A percentile compares a stretch with the other conserved stretches of the same genome.
These are phyloP conservation scores for Xanthorhoe designata DNA, from an alignment of 2,888 invertebrate species.

Conservation along the genomic window DNA sequence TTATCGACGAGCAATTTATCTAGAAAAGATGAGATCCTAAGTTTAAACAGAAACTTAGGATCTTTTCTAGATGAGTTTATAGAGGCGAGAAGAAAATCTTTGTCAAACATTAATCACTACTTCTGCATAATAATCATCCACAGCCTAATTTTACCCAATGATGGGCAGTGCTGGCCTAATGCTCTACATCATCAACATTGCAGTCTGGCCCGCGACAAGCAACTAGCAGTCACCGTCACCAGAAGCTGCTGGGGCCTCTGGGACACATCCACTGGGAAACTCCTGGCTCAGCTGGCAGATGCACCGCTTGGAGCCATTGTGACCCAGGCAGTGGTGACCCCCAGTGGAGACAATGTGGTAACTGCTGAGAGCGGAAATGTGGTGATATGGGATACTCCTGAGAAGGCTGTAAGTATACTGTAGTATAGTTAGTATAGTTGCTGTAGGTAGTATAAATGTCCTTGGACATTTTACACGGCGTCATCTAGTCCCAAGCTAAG, in stretches of 20 bases:
- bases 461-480: too few species aligned
- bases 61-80: too few species aligned
- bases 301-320: constrained; percentile 97
- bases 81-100: too few species aligned
- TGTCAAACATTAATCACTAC: too few species aligned
- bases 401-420: constrained; percentile 12
- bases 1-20: not conserved
- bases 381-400: constrained; percentile 91
- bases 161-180: too few species aligned
- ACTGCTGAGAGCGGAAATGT: constrained; percentile 97
- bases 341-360: constrained; percentile 93
- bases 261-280: constrained; percentile 94
- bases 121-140: too few species aligned
- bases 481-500: too few species aligned
- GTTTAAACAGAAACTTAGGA: too few species aligned
- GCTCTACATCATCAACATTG: not conserved
- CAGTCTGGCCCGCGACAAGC: constrained; percentile 91
- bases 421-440: too few species aligned
- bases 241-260: constrained; percentile 98
- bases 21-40: too few species aligned
- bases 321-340: constrained; percentile 95
- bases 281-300: constrained; percentile 95
- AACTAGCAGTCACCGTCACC: constrained; percentile 96
- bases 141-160: too few species aligned
- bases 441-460: too few species aligned